phyloP scores from a whole-genome alignment of 2,797 vertebrate species.

The Bovichtus diacanthus region DNA sequence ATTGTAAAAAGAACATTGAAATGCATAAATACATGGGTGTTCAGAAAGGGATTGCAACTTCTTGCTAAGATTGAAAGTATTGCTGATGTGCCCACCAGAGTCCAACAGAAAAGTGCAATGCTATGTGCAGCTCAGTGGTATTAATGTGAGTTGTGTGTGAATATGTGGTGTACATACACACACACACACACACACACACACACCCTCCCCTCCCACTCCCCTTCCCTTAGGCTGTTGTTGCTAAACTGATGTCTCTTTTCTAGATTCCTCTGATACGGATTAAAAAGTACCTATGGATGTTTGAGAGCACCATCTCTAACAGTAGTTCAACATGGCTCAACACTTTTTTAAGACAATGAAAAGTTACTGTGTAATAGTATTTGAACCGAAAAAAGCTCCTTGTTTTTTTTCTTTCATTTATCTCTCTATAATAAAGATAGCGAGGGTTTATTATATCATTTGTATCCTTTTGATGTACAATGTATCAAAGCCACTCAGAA shows the following conservation, averaged over 20 bases:
- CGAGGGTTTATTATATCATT: slow-evolving; percentile 43
- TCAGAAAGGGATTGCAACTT: slow-evolving; percentile 8
- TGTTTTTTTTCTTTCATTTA: neutral
- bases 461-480: slow-evolving; percentile 62
- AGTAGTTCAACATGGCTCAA: slow-evolving; percentile 24
- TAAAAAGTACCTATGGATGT: slow-evolving; percentile 47
- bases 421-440: slow-evolving; percentile 20
- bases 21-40: neutral
- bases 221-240: slow-evolving; percentile 65
- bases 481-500: slow-evolving; percentile 59
- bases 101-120: slow-evolving; percentile 7
- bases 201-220: slow-evolving; percentile 31
- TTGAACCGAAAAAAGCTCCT: neutral
- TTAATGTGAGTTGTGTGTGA: slow-evolving; percentile 15
- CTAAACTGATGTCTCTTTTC: slow-evolving; percentile 65
- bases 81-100: slow-evolving; percentile 11
- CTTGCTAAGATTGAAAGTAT: slow-evolving; percentile 16
- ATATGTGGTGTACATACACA: slow-evolving; percentile 3
- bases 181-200: slow-evolving; percentile 8
- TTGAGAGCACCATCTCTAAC: slow-evolving; percentile 33
- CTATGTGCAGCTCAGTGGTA: slow-evolving; percentile 8
- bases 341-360: slow-evolving; percentile 31
- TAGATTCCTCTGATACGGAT: slow-evolving; percentile 55
- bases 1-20: neutral
- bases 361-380: slow-evolving; percentile 3